A percentile compares a stretch with the other conserved stretches of the same genome.
phyloP scores from a whole-genome alignment of 2,888 invertebrate species.

The Agriopis marginaria region DNA sequence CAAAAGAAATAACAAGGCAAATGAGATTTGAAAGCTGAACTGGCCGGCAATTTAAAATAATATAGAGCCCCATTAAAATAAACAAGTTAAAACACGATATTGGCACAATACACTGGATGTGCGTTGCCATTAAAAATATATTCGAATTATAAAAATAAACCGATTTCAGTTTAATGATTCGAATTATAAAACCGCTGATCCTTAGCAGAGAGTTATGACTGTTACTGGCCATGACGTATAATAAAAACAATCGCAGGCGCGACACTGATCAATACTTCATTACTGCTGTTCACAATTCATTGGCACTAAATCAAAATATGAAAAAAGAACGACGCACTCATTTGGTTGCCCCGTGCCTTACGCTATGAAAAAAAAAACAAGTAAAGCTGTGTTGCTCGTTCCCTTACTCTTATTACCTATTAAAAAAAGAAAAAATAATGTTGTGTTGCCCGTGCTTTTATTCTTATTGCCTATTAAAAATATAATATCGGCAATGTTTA shows the following conservation, averaged over 20 bases:
- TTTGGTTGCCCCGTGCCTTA: slow-evolving; percentile 70
- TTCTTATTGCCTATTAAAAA: slow-evolving; percentile 78
- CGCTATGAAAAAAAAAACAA: slow-evolving; percentile 48
- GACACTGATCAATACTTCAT: slow-evolving; percentile 78
- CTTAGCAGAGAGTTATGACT: slow-evolving; percentile 59
- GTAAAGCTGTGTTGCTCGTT: slow-evolving; percentile 50
- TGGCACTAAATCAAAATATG: slow-evolving; percentile 75
- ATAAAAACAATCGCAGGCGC: slow-evolving; percentile 52
- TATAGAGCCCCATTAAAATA: slow-evolving; percentile 41
- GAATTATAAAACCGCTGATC: slow-evolving; percentile 50
- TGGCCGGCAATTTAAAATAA: slow-evolving; percentile 40
- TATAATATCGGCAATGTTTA: slow-evolving; percentile 77
- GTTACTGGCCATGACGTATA: slow-evolving; percentile 53
- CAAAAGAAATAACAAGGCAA: slow-evolving; percentile 39
- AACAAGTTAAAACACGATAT: slow-evolving; percentile 33
- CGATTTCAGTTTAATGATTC: slow-evolving; percentile 39
- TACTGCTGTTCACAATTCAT: slow-evolving; percentile 74
- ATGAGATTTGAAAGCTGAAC: slow-evolving; percentile 44
- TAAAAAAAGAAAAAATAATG: slow-evolving; percentile 57
- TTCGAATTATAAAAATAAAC: slow-evolving; percentile 47
- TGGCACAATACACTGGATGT: slow-evolving; percentile 37
- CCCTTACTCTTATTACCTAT: slow-evolving; percentile 74
- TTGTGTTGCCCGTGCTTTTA: slow-evolving; percentile 56
- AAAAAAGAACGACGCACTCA: slow-evolving; percentile 73
- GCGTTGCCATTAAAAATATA: slow-evolving; percentile 39